Evolutionary conservation across 2,888 invertebrate species (phyloP), one percentile per base, ranked within the genome.

Genomic region (Rotaria magnacalcarata): DNA sequence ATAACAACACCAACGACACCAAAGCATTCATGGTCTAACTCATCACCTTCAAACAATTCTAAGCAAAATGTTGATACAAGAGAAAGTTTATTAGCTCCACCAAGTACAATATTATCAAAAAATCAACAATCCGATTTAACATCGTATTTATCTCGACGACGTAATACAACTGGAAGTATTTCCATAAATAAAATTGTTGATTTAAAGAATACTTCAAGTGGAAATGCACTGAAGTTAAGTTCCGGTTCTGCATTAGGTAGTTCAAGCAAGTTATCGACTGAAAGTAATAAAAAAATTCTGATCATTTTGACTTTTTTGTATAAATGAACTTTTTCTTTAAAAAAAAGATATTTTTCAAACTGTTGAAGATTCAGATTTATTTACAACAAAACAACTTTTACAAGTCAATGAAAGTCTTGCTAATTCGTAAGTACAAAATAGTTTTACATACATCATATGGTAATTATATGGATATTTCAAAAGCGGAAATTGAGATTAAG

Each of bases 131-230:
- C 80, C 2, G 80, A 80, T 19, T 80, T 80, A n/a, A 24, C 43
- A 47, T 80, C 80, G 24, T 80, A 80, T 47, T 47, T 80, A 47
- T 80, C 80, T 24, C 24, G 80, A 47, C 80, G 80, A n/a, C 80
- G 80, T 10, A 80, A 80, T 80, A 80, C 80, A 80, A 80, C 80
- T 47, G 80, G 80, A n/a, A 80, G 80, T 47, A 80, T 80, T 47
- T 47, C 43, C 3, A 24, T 80, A 1, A 80, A 19, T 47, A 80
- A 80, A 80, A 34, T n/a, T 4, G 43, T 80, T n/a, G 80, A 80
- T 80, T 47, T 47, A 47, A 80, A 80, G n/a, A 80, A 80, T 47
- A 80, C 80, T 0, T 19, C 27, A 67, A 67, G 34, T 56, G 56
- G 56, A 24, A 67, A 67, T 67, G 5, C 34, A 41, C 27, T 67